Percentiles rank a stretch among this genome's conserved stretches.
Evolutionary conservation across 2,797 vertebrate genomes (phyloP).

Genomic region (Hephaestus fuliginosus): DNA sequence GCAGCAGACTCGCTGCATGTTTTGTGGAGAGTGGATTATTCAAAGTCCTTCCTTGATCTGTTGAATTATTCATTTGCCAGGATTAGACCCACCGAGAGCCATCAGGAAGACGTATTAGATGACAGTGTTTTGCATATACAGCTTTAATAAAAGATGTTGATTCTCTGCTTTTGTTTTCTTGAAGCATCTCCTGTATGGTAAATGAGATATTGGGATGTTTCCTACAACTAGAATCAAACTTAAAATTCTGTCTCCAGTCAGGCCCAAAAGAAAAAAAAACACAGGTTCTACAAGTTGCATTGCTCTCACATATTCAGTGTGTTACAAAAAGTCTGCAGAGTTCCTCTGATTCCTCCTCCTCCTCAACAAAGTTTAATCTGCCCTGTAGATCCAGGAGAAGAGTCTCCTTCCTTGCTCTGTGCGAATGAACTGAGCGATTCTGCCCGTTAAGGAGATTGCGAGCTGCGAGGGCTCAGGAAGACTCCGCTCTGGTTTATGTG

Average conservation of each 20-base stretch:
- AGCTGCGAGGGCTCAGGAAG: constrained; percentile 38
- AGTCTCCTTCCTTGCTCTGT: neutral
- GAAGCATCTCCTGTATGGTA: constrained; percentile 12
- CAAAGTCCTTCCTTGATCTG: constrained; percentile 51
- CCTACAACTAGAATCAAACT: neutral
- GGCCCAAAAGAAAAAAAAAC: neutral
- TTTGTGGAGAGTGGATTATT: constrained; percentile 61
- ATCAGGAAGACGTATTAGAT: constrained; percentile 52
- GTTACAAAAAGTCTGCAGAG: constrained; percentile 4
- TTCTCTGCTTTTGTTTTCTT: constrained; percentile 38
- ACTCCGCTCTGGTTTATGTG: constrained; percentile 42
- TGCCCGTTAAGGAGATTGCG: constrained; percentile 27
- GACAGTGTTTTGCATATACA: constrained; percentile 39
- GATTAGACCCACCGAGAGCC: constrained; percentile 40
- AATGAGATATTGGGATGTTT: constrained; percentile 7
- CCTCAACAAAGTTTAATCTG: neutral
- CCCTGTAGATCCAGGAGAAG: neutral
- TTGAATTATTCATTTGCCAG: constrained; percentile 67
- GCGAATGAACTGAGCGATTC: constrained; percentile 17
- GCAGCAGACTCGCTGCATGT: constrained; percentile 36
- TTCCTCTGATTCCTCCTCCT: neutral
- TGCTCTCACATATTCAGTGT: neutral
- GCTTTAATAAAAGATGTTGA: constrained; percentile 37
- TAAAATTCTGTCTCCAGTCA: neutral
- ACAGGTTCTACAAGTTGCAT: neutral